These are phyloP conservation scores for Latrodectus geometricus DNA, from an alignment of 1,140 invertebrate species.

Conservation along the genomic window DNA sequence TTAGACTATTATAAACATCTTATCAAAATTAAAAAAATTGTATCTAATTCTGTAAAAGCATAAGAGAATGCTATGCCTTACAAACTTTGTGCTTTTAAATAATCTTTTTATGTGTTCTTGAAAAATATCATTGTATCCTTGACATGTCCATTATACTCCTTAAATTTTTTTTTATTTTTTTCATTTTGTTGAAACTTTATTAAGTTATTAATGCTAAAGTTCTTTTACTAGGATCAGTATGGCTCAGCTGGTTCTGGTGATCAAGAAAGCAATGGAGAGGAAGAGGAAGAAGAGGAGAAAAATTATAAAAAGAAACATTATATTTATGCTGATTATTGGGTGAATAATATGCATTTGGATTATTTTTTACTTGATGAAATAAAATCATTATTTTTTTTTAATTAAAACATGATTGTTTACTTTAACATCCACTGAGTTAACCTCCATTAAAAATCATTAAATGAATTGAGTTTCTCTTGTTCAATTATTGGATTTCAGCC, in stretches of 20 bases:
- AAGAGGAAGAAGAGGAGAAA: slow-evolving; percentile 38
- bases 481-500: not conserved
- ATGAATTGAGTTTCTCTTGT: not conserved
- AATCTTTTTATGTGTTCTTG: too few relatives aligned
- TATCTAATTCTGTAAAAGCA: too few relatives aligned
- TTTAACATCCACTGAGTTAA: not conserved
- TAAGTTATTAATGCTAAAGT: too few relatives aligned
- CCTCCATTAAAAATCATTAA: not conserved
- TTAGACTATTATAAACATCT: too few relatives aligned
- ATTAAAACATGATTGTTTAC: not conserved
- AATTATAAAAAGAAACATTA: slow-evolving; percentile 44
- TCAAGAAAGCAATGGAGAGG: slow-evolving; percentile 45
- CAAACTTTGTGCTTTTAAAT: too few relatives aligned
- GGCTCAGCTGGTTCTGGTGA: slow-evolving; percentile 51
- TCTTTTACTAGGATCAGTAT: slow-evolving; percentile 33
- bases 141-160: too few relatives aligned
- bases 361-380: too few relatives aligned
- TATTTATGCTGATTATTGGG: slow-evolving; percentile 59
- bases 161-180: too few relatives aligned
- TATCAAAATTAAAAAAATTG: too few relatives aligned
- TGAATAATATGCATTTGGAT: not conserved
- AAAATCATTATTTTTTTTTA: not conserved
- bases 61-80: too few relatives aligned
- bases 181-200: too few relatives aligned
- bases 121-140: too few relatives aligned